Evolutionary conservation across 2,797 vertebrate species (phyloP).

Genomic region (Cirrhinus mrigala): DNA sequence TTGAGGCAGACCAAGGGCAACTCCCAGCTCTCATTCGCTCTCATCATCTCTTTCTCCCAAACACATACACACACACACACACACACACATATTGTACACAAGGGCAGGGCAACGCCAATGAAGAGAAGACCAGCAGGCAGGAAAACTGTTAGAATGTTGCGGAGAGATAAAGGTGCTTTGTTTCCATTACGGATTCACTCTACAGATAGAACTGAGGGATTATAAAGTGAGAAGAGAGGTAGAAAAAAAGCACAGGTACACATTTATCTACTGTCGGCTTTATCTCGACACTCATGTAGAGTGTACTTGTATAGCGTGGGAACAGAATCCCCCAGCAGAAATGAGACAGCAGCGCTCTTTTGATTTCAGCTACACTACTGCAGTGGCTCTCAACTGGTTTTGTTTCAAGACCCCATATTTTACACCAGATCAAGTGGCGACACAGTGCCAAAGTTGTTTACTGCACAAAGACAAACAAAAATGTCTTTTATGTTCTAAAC

Average conservation of each 20-base stretch:
- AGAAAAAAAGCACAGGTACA: slow-evolving; percentile 39
- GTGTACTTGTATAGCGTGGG: slow-evolving; percentile 19
- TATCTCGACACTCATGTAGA: slow-evolving; percentile 43
- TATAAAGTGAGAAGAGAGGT: slow-evolving; percentile 38
- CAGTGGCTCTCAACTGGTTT: slow-evolving; percentile 12
- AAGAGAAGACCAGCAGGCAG: slow-evolving; percentile 2
- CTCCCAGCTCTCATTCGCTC: background rate
- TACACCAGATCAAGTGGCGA: background rate
- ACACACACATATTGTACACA: slow-evolving; percentile 14
- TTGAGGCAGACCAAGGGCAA: slow-evolving; percentile 52
- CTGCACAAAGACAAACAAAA: slow-evolving; percentile 4
- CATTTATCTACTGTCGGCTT: slow-evolving; percentile 48
- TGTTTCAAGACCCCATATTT: background rate
- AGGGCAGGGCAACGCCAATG: background rate
- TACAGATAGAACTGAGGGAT: slow-evolving; percentile 52
- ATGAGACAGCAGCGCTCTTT: background rate
- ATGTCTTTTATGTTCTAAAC: background rate
- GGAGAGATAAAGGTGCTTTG: slow-evolving; percentile 58
- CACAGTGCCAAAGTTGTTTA: slow-evolving; percentile 5
- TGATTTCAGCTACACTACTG: slow-evolving; percentile 13
- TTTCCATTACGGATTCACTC: slow-evolving; percentile 57
- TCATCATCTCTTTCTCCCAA: background rate
- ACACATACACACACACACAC: background rate
- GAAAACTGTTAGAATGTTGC: slow-evolving; percentile 32
- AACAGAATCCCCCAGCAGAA: slow-evolving; percentile 38